A percentile compares a stretch with the other conserved stretches of the same genome.
Conservation (phyloP, 2,797 vertebrate species). For the Rhinatrema bivittatum region DNA sequence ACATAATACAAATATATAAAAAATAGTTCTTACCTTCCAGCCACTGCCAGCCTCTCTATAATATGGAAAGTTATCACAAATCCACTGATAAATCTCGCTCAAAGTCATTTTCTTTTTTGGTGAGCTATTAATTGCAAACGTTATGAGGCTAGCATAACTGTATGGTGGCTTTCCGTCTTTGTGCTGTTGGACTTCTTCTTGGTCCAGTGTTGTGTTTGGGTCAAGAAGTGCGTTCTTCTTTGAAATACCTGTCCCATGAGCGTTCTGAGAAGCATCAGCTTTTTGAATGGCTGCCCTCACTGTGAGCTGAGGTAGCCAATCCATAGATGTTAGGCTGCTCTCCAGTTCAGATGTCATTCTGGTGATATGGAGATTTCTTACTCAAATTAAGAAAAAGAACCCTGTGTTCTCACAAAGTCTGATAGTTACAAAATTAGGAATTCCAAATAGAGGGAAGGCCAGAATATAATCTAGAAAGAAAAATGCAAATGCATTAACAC, state of each 20-base stretch:
- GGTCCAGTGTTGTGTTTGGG: slow-evolving; percentile 84
- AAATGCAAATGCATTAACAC: slow-evolving; percentile 31
- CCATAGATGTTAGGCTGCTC: slow-evolving; percentile 91
- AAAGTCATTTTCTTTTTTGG: slow-evolving; percentile 94
- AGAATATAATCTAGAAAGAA: slow-evolving; percentile 37
- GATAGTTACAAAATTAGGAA: slow-evolving; percentile 37
- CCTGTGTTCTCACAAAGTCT: slow-evolving; percentile 35
- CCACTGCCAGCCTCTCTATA: slow-evolving; percentile 88
- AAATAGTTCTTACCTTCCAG: slow-evolving; percentile 75
- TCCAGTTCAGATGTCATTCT: slow-evolving; percentile 91
- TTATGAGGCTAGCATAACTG: slow-evolving; percentile 90
- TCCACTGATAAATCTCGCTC: slow-evolving; percentile 94
- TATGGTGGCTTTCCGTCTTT: slow-evolving; percentile 89
- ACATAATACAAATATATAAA: slow-evolving; percentile 11
- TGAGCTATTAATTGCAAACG: slow-evolving; percentile 89
- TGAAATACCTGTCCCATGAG: slow-evolving; percentile 74
- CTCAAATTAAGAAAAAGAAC: slow-evolving; percentile 37
- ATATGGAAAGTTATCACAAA: slow-evolving; percentile 92
- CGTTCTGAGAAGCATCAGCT: slow-evolving; percentile 71
- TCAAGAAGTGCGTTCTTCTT: slow-evolving; percentile 80
- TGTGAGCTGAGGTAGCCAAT: slow-evolving; percentile 87
- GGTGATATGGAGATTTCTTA: slow-evolving; percentile 40
- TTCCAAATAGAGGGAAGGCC: slow-evolving; percentile 33
- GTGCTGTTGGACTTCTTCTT: slow-evolving; percentile 87
- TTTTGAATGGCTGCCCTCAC: slow-evolving; percentile 88